A percentile compares a stretch with the other conserved stretches of the same genome.
Conservation (phyloP, 2,888 invertebrate genomes). For the Pantelozetes paolii region DNA sequence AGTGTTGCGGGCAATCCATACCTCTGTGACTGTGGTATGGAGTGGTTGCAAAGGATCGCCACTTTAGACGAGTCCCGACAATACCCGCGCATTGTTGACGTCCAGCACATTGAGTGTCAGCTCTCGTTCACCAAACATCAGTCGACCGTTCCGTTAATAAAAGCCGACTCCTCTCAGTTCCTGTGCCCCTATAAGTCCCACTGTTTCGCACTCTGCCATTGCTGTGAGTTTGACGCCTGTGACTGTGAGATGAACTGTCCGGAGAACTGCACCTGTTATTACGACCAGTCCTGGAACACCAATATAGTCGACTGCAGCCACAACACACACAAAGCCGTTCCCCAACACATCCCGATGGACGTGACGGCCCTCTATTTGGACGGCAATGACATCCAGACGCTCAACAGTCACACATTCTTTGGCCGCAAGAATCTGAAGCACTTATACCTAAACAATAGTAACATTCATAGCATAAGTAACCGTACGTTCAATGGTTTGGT, state of each 20-base stretch:
- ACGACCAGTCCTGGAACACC: constrained; percentile 78
- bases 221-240: constrained; percentile 85
- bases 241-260: constrained; percentile 91
- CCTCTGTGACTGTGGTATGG: constrained; percentile 83
- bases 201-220: constrained; percentile 80
- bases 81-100: constrained; percentile 74
- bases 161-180: constrained; percentile 58
- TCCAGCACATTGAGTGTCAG: constrained; percentile 75
- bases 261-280: constrained; percentile 78
- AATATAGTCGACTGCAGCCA: constrained; percentile 80
- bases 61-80: constrained; percentile 68
- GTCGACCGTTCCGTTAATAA: constrained; percentile 41
- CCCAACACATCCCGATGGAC: constrained; percentile 82
- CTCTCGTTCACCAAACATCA: constrained; percentile 57
- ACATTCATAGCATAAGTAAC: constrained; percentile 72
- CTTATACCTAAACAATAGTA: constrained; percentile 70
- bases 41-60: constrained; percentile 69
- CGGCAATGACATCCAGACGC: constrained; percentile 70
- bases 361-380: constrained; percentile 81
- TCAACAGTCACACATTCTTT: constrained; percentile 78
- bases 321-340: constrained; percentile 54
- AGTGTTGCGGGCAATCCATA: constrained; percentile 52
- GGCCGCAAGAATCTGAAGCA: constrained; percentile 72
- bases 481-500: constrained; percentile 75
- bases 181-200: constrained; percentile 77